A percentile compares a stretch with the other conserved stretches of the same genome.
Conservation (phyloP, 2,888 invertebrate species). For the Drosophila multiciliata region DNA sequence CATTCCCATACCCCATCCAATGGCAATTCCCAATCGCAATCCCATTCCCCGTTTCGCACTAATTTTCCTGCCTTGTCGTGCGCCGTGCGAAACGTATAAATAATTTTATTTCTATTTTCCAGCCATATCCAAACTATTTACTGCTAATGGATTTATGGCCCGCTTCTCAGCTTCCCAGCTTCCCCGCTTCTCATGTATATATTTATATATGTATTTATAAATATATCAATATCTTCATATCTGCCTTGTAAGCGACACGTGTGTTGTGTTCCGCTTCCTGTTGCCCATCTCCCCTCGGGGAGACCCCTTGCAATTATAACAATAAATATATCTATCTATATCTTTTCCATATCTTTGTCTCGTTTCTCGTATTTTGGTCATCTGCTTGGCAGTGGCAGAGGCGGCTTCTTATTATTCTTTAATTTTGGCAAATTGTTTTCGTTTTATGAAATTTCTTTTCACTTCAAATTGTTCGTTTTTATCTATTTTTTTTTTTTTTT, state of each 20-base stretch:
- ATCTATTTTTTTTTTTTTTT: conserved; percentile 50
- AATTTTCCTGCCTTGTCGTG: conserved; percentile 77
- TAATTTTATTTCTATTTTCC: conserved; percentile 72
- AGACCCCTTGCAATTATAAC: conserved; percentile 60
- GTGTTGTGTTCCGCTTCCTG: conserved; percentile 55
- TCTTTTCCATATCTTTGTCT: neutral
- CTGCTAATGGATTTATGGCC: conserved; percentile 83
- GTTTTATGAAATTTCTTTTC: conserved; percentile 84
- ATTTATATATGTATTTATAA: conserved; percentile 6
- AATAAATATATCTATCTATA: conserved; percentile 19
- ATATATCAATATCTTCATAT: conserved; percentile 68
- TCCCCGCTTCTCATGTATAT: neutral
- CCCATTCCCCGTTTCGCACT: conserved; percentile 64
- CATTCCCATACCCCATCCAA: neutral
- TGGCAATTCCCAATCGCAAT: conserved; percentile 23
- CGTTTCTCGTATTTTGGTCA: conserved; percentile 13
- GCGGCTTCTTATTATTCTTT: conserved; percentile 82
- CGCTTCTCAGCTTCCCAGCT: conserved; percentile 43
- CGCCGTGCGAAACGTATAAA: conserved; percentile 76
- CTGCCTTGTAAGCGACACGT: conserved; percentile 69
- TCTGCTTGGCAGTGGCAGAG: conserved; percentile 31
- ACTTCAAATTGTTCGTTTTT: conserved; percentile 47
- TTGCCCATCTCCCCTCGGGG: conserved; percentile 39
- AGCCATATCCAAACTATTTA: conserved; percentile 79
- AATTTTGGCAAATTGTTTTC: conserved; percentile 84